Evolutionary conservation across 1,140 invertebrate species (phyloP).

Genomic region (Stegodyphus dumicola): DNA sequence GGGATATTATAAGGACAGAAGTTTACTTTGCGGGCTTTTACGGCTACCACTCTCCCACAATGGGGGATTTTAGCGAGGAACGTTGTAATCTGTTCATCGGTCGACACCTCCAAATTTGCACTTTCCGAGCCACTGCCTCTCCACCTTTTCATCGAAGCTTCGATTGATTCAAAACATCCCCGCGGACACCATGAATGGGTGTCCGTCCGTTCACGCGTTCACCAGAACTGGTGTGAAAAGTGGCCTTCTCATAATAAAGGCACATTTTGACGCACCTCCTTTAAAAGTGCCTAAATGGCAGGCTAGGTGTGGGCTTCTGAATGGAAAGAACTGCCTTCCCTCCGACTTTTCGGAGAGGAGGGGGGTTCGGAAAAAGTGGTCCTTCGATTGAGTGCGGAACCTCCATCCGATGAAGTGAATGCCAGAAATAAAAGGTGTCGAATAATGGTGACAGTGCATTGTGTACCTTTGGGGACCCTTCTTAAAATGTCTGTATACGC

Average conservation of each 20-base stretch:
- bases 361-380: not conserved
- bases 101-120: slow-evolving; percentile 56
- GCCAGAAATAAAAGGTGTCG: slow-evolving; percentile 40
- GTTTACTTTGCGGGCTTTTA: slow-evolving; percentile 57
- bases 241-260: slow-evolving; percentile 40
- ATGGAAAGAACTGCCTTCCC: not conserved
- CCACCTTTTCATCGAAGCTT: not conserved
- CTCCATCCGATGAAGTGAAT: slow-evolving; percentile 19
- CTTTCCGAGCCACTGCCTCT: slow-evolving; percentile 41
- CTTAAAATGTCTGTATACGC: not conserved
- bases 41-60: slow-evolving; percentile 31
- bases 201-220: slow-evolving; percentile 3
- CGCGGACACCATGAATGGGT: not conserved
- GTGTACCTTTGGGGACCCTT: not conserved
- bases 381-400: slow-evolving; percentile 3
- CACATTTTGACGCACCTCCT: slow-evolving; percentile 44
- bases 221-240: slow-evolving; percentile 29
- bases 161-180: not conserved
- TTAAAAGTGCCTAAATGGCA: slow-evolving; percentile 46
- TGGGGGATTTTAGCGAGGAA: slow-evolving; percentile 34
- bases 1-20: slow-evolving; percentile 37
- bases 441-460: slow-evolving; percentile 30
- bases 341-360: not conserved
- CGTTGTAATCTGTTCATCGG: slow-evolving; percentile 58
- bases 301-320: slow-evolving; percentile 36